A percentile compares a stretch with the other conserved stretches of the same genome.
These are phyloP conservation scores for Microcebus murinus DNA, from an alignment of 2,113 vertebrate species.

Conservation along the genomic window DNA sequence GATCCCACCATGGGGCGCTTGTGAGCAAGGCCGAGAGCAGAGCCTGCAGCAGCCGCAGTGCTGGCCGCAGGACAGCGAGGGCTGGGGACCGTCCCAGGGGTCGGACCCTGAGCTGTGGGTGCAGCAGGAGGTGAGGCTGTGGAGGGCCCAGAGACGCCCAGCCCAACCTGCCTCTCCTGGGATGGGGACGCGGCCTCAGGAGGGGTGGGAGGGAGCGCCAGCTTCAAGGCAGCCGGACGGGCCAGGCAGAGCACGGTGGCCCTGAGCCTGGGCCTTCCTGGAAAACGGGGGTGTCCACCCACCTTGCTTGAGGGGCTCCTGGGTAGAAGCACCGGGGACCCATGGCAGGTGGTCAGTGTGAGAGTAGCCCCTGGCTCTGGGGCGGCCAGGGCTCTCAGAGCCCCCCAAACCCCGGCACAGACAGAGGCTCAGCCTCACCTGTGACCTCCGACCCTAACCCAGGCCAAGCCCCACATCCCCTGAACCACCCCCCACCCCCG, in stretches of 20 bases:
- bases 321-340: not conserved
- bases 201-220: too few species aligned
- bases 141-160: accelerated
- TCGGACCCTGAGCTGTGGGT: not conserved
- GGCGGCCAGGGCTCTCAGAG: not conserved
- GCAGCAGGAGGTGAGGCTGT: not conserved
- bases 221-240: accelerated
- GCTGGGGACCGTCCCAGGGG: accelerated
- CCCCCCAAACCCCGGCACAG: too few species aligned
- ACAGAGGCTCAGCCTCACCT: not conserved
- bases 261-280: not conserved
- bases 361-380: not conserved
- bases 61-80: accelerated
- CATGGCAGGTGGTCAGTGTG: accelerated
- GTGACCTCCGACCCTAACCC: not conserved
- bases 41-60: not conserved
- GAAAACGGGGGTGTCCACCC: not conserved
- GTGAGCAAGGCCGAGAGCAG: not conserved
- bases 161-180: not conserved
- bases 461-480: accelerated
- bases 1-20: not conserved
- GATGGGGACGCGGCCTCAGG: accelerated
- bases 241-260: too few species aligned
- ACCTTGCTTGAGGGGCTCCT: not conserved
- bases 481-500: not conserved